Base-by-base conservation (phyloP, 1,140 invertebrate genomes). In the Centruroides sculpturatus region DNA sequence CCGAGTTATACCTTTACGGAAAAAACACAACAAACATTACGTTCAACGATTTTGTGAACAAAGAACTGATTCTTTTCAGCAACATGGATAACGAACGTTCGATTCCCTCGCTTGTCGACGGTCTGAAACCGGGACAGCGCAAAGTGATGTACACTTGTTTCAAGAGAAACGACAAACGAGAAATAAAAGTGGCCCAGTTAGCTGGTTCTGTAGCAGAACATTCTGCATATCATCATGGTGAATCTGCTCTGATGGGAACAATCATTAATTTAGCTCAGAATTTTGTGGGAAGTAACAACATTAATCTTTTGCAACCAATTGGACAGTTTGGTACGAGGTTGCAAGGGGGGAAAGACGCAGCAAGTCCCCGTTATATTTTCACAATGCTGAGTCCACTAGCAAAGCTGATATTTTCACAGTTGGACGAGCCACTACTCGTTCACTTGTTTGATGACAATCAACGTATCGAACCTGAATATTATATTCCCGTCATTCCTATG, bases 301-400 rank as follows among this genome's bases (percentile, higher is more conserved):
- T 81, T 55, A 81, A 81, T 67, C 64, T 81, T 12, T 69, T 81
- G 53, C 67, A 74, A 61, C 79, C 79, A 12, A 72, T 75, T 64
- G 79, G 79, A 70, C 79, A 81, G 70, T 81, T 81, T 70, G 79
- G 79, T 64, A 81, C 79, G 0, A 66, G 79, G 12, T 66, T 81
- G 2, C 76, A 78, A 62, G 79, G 79, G 23, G 79, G 79, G n/a
- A 81, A 80, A 66, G 79, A 99, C 76, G 83, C 87, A 35, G 96
- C 97, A 49, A 96, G 91, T 75, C 86, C 97, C 71, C 83, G 95
- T 82, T 99, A 99, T 72, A 99, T 99, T 71, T 98, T 95, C 79
- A 99, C 97, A 0, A 81, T 86, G 72, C 74, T 91, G 7, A 85
- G 78, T 71, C 84, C 91, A 1, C 73, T 97, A 6, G 82, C 95